Base-by-base conservation (phyloP, 1,140 invertebrate species). In the Sarcophaga bullata region DNA sequence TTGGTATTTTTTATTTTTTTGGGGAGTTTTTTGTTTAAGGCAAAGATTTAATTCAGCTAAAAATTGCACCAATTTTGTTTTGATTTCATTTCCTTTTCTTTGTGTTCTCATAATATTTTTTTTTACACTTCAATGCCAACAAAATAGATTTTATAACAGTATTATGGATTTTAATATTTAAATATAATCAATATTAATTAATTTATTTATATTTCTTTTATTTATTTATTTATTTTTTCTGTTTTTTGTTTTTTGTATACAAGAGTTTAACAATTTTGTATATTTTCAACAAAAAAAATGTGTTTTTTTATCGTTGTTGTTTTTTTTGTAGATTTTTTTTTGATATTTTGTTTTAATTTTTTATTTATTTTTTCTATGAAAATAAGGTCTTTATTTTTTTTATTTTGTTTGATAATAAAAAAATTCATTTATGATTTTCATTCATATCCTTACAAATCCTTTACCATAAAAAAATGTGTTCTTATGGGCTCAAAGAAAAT, bases 161-260 rank as follows among this genome's bases (percentile, higher is more conserved):
- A 73, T 82, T 84, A 81, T 75, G 83, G 82, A 52, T 78, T 78
- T 50, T 52, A 19, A 25, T 78, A 25, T 76, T 49, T 76, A n/a
- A 48, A 49, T 80, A 82, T 84, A 80, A 82, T 81, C 84, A 85
- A 2, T 37, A 37, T 37, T 37, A 37, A 37, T 37, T 37, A 37
- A 37, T 37, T 37, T 47, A 81, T 83, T 83, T 85, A 68, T 84
- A 84, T 82, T 76, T 54, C n/a, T 80, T 54, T 54, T 52, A 52
- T 85, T 82, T 73, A n/a, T n/a, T n/a, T n/a, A n/a, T n/a, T n/a
- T n/a, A 62, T 85, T 86, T 83, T 68, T 86, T 83, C 85, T 86
- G 86, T 86, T 86, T 86, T 87, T 86, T n/a, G n/a, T n/a, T 83
- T 86, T 86, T 84, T 87, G 85, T 86, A 87, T 86, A 85, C 84